Percentiles rank a stretch among this genome's conserved stretches.
phyloP scores from a whole-genome alignment of 1,140 invertebrate genomes.

The Conus betulinus region DNA sequence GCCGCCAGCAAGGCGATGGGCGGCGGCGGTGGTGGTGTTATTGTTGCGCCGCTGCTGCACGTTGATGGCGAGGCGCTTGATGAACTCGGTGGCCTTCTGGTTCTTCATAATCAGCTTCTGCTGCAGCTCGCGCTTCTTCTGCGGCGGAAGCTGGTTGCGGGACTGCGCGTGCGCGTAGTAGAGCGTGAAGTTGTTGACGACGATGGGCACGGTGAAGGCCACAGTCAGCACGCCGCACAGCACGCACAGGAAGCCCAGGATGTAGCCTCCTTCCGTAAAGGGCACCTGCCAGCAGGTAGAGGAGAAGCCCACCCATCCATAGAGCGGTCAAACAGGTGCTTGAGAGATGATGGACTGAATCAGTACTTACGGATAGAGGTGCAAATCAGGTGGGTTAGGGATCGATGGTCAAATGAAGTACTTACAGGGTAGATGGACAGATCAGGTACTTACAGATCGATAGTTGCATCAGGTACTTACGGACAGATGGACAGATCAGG shows the following conservation, averaged over 20 bases:
- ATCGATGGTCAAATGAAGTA: too few relatives aligned
- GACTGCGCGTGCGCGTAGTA: slow-evolving; percentile 87
- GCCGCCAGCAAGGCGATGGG: slow-evolving; percentile 21
- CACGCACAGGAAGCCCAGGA: slow-evolving; percentile 96
- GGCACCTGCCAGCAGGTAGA: slow-evolving; percentile 48
- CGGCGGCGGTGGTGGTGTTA: slow-evolving; percentile 41
- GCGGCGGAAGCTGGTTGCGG: slow-evolving; percentile 66
- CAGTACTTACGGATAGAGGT: not conserved
- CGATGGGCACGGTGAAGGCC: slow-evolving; percentile 96
- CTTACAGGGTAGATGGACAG: too few relatives aligned
- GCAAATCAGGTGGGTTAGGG: too few relatives aligned
- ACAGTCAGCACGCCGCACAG: slow-evolving; percentile 97
- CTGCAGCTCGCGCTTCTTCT: slow-evolving; percentile 67
- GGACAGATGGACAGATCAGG: too few relatives aligned
- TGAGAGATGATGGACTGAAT: not conserved
- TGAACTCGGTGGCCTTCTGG: slow-evolving; percentile 64
- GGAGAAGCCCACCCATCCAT: not conserved
- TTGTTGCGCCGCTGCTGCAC: slow-evolving; percentile 46
- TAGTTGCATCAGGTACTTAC: too few relatives aligned
- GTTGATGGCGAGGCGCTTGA: slow-evolving; percentile 61
- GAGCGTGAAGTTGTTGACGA: slow-evolving; percentile 99
- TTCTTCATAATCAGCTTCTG: slow-evolving; percentile 64
- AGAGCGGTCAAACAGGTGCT: not conserved
- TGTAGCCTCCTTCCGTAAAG: slow-evolving; percentile 84
- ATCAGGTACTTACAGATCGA: too few relatives aligned